Base-by-base conservation (phyloP, 1,140 invertebrate genomes). In the Daktulosphaira vitifoliae region DNA sequence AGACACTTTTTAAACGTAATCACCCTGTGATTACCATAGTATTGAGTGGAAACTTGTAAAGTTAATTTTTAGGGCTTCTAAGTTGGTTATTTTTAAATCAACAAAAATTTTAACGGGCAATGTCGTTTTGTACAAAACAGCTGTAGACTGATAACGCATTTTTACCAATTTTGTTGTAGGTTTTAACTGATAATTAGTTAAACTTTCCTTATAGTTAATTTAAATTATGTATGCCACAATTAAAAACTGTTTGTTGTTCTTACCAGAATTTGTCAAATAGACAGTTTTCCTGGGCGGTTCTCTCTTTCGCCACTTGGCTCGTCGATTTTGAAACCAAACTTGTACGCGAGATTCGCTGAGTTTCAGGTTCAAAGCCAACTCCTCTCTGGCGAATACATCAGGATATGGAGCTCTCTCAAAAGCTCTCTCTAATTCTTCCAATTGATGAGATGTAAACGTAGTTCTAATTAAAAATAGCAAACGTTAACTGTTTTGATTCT, bases 221-320 rank as follows among this genome's bases (percentile, higher is more conserved):
- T n/a, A n/a, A n/a, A n/a, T n/a, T n/a, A n/a, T n/a, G n/a, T n/a
- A n/a, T n/a, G n/a, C n/a, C n/a, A n/a, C n/a, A n/a, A n/a, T n/a
- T n/a, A n/a, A n/a, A n/a, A n/a, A n/a, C n/a, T 33, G 11, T 33
- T 33, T 33, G 11, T 1, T 7, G 39, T 38, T 66, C 68, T 69
- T 53, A 66, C 84, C 83, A 6, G 78, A 73, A 4, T 78, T 77
- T 71, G 81, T 80, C 53, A 87, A 84, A 71, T 88, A 88, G 3
- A 88, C 87, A 0, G 87, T 91, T 76, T 95, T 95, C 66, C 96
- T 84, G 0, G 94, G 95, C 13, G 96, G 96, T 76, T 98, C 96
- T 5, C 93, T 85, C 76, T 98, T 98, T 16, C 96, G 81, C 95
- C 96, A 98, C 74, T 98, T 98, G 7, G 95, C 95, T 59, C 95